Conservation (phyloP, 1,140 invertebrate genomes). For the Meteorus sp. region DNA sequence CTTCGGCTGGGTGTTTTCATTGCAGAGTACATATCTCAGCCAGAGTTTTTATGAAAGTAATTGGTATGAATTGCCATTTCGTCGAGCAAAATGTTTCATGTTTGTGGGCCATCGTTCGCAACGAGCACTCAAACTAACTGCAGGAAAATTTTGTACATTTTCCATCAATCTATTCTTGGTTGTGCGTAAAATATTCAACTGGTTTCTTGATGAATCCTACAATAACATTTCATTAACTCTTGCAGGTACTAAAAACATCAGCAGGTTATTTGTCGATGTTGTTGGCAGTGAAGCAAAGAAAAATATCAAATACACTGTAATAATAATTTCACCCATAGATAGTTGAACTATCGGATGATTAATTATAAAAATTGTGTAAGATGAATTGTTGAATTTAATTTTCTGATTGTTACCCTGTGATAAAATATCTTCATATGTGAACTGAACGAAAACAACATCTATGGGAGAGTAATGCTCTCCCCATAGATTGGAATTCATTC, state of each 20-base stretch:
- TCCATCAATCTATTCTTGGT: slow-evolving; percentile 29
- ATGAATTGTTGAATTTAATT: too few species aligned
- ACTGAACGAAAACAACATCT: too few species aligned
- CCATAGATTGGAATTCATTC: too few species aligned
- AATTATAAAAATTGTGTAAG: too few species aligned
- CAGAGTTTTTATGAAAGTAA: slow-evolving; percentile 34
- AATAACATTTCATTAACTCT: slow-evolving; percentile 7
- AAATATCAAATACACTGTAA: too few species aligned
- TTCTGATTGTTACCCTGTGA: too few species aligned
- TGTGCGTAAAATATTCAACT: slow-evolving; percentile 16
- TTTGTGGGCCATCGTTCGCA: slow-evolving; percentile 36
- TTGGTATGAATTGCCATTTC: slow-evolving; percentile 35
- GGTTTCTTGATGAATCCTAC: not conserved
- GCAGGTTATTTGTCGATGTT: slow-evolving; percentile 35
- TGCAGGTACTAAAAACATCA: slow-evolving; percentile 35
- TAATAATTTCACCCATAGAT: too few species aligned
- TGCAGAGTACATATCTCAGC: slow-evolving; percentile 22
- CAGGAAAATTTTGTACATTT: slow-evolving; percentile 39
- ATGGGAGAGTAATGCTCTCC: too few species aligned
- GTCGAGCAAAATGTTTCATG: slow-evolving; percentile 30
- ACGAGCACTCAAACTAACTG: slow-evolving; percentile 36
- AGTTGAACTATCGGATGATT: too few species aligned
- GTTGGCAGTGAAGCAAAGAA: slow-evolving; percentile 30
- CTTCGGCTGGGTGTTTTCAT: slow-evolving; percentile 15
- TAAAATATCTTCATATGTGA: too few species aligned